A percentile compares a stretch with the other conserved stretches of the same genome.
These are phyloP conservation scores for Podilymbus podiceps DNA, from an alignment of 2,113 vertebrate species.

Conservation along the genomic window DNA sequence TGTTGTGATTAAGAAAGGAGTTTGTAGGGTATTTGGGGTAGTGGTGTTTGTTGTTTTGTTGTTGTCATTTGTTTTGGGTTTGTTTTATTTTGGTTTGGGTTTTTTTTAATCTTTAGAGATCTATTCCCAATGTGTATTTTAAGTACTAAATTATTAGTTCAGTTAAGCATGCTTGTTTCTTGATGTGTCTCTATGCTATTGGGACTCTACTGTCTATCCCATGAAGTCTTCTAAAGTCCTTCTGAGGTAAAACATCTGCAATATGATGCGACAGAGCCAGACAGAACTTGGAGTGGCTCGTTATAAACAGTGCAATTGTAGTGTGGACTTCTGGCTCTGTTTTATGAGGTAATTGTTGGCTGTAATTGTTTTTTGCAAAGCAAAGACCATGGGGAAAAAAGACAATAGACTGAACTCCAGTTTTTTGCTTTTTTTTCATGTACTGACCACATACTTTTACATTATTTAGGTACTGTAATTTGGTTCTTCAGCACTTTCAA, in stretches of 20 bases:
- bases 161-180: not conserved
- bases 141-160: not conserved
- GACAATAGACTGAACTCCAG: not conserved
- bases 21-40: not conserved
- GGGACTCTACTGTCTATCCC: not conserved
- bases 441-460: not conserved
- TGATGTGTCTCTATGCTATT: not conserved
- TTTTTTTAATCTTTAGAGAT: not conserved
- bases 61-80: not conserved
- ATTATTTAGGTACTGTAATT: not conserved
- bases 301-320: not conserved
- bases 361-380: not conserved
- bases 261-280: fast-evolving
- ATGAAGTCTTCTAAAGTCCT: not conserved
- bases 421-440: fast-evolving
- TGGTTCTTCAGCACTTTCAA: not conserved
- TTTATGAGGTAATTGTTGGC: not conserved
- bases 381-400: not conserved
- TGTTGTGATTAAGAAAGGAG: not conserved
- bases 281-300: not conserved
- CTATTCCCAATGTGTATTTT: not conserved
- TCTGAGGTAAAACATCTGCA: not conserved
- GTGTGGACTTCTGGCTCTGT: not conserved
- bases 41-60: too few relatives aligned
- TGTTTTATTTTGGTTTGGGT: too few relatives aligned